These are phyloP conservation scores for Serripes groenlandicus DNA, from an alignment of 2,888 invertebrate species.

Conservation along the genomic window DNA sequence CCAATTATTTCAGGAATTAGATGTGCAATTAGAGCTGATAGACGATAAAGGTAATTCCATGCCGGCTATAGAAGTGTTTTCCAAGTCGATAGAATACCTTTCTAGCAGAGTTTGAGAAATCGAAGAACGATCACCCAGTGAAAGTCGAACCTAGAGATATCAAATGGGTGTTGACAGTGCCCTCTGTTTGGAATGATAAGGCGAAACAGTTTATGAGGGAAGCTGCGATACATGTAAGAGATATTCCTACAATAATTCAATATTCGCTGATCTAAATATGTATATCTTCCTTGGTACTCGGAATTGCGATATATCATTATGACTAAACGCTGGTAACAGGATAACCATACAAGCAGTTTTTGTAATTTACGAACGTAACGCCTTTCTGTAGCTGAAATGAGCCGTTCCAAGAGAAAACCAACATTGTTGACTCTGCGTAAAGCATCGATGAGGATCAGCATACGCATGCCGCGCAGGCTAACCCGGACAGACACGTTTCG, in stretches of 20 bases:
- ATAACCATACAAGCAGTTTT: too few species aligned
- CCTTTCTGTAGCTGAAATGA: neutral
- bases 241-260: too few species aligned
- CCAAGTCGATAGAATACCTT: constrained; percentile 11
- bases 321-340: too few species aligned
- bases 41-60: constrained; percentile 16
- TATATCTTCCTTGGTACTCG: too few species aligned
- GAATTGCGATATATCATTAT: too few species aligned
- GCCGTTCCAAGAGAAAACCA: neutral
- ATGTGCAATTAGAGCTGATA: neutral
- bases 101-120: neutral
- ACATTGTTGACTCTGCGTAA: neutral
- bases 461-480: too few species aligned
- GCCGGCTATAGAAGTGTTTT: constrained; percentile 8
- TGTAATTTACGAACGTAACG: neutral
- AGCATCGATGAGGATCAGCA: too few species aligned
- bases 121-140: neutral
- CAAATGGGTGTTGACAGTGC: constrained; percentile 14
- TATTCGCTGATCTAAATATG: too few species aligned
- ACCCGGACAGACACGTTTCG: neutral
- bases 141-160: neutral
- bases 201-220: constrained; percentile 23
- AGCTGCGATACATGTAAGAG: constrained; percentile 5
- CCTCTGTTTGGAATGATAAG: constrained; percentile 3
- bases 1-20: neutral